Evolutionary conservation across 2,113 vertebrate species (phyloP), one percentile per base, ranked within the genome.

Genomic region (Alethe castanea): DNA sequence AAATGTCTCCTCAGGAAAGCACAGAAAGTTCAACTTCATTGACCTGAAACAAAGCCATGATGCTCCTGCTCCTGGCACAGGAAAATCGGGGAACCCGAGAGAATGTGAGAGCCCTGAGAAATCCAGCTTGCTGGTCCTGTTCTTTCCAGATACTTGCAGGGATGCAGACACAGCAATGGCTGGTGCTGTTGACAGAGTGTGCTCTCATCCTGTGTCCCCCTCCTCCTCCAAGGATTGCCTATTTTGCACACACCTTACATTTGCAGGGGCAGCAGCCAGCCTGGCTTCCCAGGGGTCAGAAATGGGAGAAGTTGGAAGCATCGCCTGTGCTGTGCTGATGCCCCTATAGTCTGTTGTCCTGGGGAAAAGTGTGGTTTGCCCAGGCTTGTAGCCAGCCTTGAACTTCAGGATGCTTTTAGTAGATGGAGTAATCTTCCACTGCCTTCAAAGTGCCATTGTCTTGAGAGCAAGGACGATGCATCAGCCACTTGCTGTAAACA

Each of bases 341-440:
- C 33, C 38, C 65, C 73, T 69, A 40, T 9, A 74, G 19, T 5
- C 29, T 73, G 33, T 25, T 81, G 31, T 76, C 29, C 62, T 71
- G 35, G 26, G 52, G 40, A 84, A 29, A 16, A 33, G 15, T 0
- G 0, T 38, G 47, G 35, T 65, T 38, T 77, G 12, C 42, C 33
- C 0, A 0, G 44, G 62, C 53, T 79, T 0, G 0, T 14, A 86
- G 52, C 25, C 56, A 78, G 24, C 12, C 66, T 45, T 85, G 45
- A 85, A 64, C 44, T 54, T 62, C 52, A 79, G 73, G 33, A 31
- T 71, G 38, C 16, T 84, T 74, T 64, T 14, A 52, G 70, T 9
- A 67, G 47, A 20, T 33, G 36, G 40, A 78, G 6, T 33, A 26
- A 61, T 53, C 53, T 76, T 57, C 45, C 23, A 45, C 9, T 48